Evolutionary conservation across 2,113 vertebrate genomes (phyloP).

Genomic region (Pan paniscus): DNA sequence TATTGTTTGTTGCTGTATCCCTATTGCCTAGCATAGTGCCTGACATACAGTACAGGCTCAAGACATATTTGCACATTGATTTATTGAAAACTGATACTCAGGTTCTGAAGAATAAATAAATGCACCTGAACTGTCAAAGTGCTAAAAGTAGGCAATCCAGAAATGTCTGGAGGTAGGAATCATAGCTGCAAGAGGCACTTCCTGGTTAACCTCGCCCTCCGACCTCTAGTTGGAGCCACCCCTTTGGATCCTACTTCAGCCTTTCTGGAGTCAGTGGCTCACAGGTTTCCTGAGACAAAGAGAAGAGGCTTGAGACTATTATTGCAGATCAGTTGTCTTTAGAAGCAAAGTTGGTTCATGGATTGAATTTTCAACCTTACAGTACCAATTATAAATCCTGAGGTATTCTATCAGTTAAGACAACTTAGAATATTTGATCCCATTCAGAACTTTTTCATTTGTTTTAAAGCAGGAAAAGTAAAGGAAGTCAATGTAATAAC

Average conservation of each 20-base stretch:
- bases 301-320: neutral
- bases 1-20: neutral
- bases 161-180: neutral
- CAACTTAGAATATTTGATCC: neutral
- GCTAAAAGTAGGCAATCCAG: neutral
- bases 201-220: neutral
- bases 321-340: neutral
- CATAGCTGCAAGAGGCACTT: neutral
- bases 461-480: constrained; percentile 16
- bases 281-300: neutral
- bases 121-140: neutral
- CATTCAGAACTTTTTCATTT: neutral
- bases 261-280: neutral
- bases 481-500: neutral
- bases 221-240: neutral
- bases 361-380: neutral
- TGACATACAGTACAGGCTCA: neutral
- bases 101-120: neutral
- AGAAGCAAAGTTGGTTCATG: neutral
- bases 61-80: neutral
- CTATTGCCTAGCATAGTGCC: neutral
- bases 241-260: neutral
- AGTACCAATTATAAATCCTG: neutral
- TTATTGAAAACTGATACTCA: constrained; percentile 10
- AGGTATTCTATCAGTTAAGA: neutral